Evolutionary conservation across 1,140 invertebrate species (phyloP).

Genomic region (Drosophila suzukii): DNA sequence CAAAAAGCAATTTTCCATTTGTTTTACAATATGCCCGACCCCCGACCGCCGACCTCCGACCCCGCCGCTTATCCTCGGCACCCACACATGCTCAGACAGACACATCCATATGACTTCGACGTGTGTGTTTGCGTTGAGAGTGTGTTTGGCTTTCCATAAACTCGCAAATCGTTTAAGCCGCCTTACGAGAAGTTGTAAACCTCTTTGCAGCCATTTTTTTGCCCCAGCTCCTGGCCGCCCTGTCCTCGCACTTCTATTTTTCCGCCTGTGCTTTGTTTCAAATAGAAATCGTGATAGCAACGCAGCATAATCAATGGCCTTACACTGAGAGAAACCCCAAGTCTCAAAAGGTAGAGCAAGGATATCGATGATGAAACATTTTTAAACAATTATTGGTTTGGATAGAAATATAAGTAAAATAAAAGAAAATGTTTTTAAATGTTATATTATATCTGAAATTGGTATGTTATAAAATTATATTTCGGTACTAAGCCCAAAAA

Average conservation of each 20-base stretch:
- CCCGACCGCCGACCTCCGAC: neutral
- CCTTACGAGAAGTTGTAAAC: slow-evolving; percentile 81
- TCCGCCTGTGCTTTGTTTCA: slow-evolving; percentile 37
- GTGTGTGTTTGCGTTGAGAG: slow-evolving; percentile 62
- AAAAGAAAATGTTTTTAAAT: too few species aligned
- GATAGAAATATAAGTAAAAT: too few species aligned
- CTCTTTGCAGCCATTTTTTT: slow-evolving; percentile 67
- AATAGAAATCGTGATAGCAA: slow-evolving; percentile 67
- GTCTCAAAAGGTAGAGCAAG: neutral
- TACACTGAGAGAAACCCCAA: slow-evolving; percentile 24
- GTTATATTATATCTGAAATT: too few species aligned
- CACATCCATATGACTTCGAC: slow-evolving; percentile 32
- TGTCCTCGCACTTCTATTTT: slow-evolving; percentile 20
- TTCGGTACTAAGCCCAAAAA: too few species aligned
- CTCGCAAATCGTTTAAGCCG: slow-evolving; percentile 81
- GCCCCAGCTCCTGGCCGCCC: slow-evolving; percentile 11
- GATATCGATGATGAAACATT: too few species aligned
- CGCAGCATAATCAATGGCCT: slow-evolving; percentile 59
- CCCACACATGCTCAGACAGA: slow-evolving; percentile 14
- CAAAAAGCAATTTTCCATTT: slow-evolving; percentile 83
- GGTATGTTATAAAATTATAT: too few species aligned
- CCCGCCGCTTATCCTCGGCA: slow-evolving; percentile 34
- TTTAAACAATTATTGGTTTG: too few species aligned
- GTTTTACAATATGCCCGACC: slow-evolving; percentile 65
- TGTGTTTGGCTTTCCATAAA: slow-evolving; percentile 81